Evolutionary conservation across 2,113 vertebrate species (phyloP).

Genomic region (Poecilia latipinna): DNA sequence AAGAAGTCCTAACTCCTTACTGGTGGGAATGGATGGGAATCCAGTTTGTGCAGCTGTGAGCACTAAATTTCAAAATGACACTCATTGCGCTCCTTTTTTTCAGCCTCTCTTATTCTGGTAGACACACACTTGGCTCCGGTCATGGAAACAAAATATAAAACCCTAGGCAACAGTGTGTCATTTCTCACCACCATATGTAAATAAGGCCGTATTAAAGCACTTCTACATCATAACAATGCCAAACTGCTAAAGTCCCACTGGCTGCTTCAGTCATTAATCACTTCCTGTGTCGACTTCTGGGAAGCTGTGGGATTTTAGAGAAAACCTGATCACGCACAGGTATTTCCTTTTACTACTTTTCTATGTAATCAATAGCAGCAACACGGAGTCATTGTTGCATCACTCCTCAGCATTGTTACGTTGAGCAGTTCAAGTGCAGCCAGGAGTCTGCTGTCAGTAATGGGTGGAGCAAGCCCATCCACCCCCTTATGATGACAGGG

Average conservation of each 20-base stretch:
- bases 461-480: slow-evolving; percentile 58
- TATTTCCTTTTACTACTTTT: slow-evolving; percentile 27
- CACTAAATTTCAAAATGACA: slow-evolving; percentile 50
- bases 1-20: slow-evolving; percentile 11
- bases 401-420: slow-evolving; percentile 61
- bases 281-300: slow-evolving; percentile 73
- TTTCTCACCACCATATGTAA: slow-evolving; percentile 69
- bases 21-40: slow-evolving; percentile 24
- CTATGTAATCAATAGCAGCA: slow-evolving; percentile 59
- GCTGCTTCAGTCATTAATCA: slow-evolving; percentile 74
- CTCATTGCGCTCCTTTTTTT: slow-evolving; percentile 38
- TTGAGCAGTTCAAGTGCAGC: slow-evolving; percentile 54
- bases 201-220: slow-evolving; percentile 71
- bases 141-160: slow-evolving; percentile 71
- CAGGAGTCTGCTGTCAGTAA: slow-evolving; percentile 56
- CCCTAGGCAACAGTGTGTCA: slow-evolving; percentile 63
- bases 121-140: slow-evolving; percentile 60
- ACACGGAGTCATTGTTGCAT: slow-evolving; percentile 68
- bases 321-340: slow-evolving; percentile 42
- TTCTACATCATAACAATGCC: slow-evolving; percentile 47
- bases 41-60: slow-evolving; percentile 48
- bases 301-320: slow-evolving; percentile 58
- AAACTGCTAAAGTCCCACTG: slow-evolving; percentile 42
- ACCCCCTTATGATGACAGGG: slow-evolving; percentile 67
- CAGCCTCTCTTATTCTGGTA: slow-evolving; percentile 59